Percentiles rank a stretch among this genome's conserved stretches.
These are phyloP conservation scores for Coregonus ussuriensis DNA, from an alignment of 2,797 vertebrate genomes.

Conservation along the genomic window DNA sequence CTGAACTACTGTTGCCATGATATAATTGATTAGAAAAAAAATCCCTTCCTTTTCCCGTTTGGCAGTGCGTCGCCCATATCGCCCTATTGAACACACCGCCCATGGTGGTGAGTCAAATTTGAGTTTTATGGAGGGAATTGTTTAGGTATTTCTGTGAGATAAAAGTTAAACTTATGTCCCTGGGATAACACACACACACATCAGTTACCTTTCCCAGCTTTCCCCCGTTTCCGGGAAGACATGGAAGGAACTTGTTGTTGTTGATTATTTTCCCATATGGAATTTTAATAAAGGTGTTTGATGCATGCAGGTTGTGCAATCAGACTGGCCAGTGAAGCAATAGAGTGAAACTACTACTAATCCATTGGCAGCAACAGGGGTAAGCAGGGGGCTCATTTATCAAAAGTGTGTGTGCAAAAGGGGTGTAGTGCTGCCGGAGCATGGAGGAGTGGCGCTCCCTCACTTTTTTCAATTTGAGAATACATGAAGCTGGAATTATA, in stretches of 20 bases:
- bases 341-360: background rate
- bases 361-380: background rate
- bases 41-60: too few species aligned
- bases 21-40: too few species aligned
- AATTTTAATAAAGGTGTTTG: background rate
- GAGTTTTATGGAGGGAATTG: constrained; percentile 66
- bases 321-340: background rate
- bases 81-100: too few species aligned
- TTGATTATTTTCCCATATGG: background rate
- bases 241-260: background rate
- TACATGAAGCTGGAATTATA: too few species aligned
- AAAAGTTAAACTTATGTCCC: constrained; percentile 47
- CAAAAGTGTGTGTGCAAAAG: too few species aligned
- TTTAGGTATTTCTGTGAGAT: constrained; percentile 66
- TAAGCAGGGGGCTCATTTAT: too few species aligned
- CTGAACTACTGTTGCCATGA: too few species aligned
- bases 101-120: constrained; percentile 62
- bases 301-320: background rate
- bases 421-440: too few species aligned
- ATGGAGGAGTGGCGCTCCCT: too few species aligned
- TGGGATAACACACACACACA: background rate
- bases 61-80: too few species aligned
- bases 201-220: background rate
- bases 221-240: background rate
- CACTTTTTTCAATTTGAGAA: too few species aligned